These are phyloP conservation scores for Hylaeus anthracinus DNA, from an alignment of 1,140 invertebrate genomes.

Conservation along the genomic window DNA sequence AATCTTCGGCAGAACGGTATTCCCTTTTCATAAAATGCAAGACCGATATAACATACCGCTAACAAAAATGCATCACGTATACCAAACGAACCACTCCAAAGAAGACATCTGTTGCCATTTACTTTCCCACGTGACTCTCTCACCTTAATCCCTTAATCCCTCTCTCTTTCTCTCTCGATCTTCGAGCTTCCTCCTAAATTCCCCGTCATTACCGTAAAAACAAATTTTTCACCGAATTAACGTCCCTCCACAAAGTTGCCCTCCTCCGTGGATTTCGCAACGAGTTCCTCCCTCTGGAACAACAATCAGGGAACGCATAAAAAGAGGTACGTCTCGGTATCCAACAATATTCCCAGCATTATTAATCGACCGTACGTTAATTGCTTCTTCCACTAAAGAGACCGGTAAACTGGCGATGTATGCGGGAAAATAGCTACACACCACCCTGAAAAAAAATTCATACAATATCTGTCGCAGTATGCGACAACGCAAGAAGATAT, in stretches of 20 bases:
- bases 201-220: background rate
- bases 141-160: too few species aligned
- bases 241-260: background rate
- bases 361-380: background rate
- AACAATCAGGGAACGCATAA: background rate
- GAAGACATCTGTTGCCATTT: too few species aligned
- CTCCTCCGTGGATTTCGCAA: too few species aligned
- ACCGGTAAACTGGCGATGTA: background rate
- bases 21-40: too few species aligned
- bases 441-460: too few species aligned
- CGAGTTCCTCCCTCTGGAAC: background rate
- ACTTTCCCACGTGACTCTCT: too few species aligned
- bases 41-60: too few species aligned
- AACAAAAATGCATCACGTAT: too few species aligned
- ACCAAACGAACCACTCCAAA: too few species aligned
- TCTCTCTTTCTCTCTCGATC: too few species aligned
- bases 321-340: background rate
- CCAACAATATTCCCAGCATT: background rate
- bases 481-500: constrained; percentile 24
- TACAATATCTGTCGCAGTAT: background rate
- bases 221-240: background rate
- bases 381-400: background rate
- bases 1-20: too few species aligned
- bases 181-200: background rate
- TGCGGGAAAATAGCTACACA: background rate